Base-by-base conservation (phyloP, 2,888 invertebrate genomes). In the Phymatocera aterrima region DNA sequence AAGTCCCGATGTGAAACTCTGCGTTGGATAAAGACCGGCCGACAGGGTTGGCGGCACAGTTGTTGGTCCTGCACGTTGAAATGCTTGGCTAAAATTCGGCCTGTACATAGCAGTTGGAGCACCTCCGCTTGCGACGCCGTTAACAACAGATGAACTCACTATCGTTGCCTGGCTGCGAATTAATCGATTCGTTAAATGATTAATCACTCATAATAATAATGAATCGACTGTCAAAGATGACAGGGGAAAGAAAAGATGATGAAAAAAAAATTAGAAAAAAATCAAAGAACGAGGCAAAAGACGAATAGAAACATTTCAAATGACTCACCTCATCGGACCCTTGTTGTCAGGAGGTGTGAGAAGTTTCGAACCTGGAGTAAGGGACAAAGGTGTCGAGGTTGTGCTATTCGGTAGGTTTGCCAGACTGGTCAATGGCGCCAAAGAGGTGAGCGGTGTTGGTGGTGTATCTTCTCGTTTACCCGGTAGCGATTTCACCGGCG, bases 21-120 rank as follows among this genome's bases (percentile, higher is more conserved):
- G 91, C 4, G 90, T 89, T 60, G 92, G 92, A 83, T 92, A 92
- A 18, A 92, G 91, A 64, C 90, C 90, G 24, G 90, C 89, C 2
- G 90, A 90, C 72, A 90, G 83, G 75, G 90, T 90, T 77, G 90
- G 90, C 43, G 90, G 90, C 82, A 90, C 90, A 81, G 89, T 88
- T 82, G 90, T 90, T 24, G 91, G 90, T 24, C 92, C 92, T 48
- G 93, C 91, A 72, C 94, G 93, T 79, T 95, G 95, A 86, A 95
- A 95, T 34, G 95, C 94, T 86, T 93, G 94, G 64, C 94, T 94
- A 90, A 95, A 95, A 84, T 95, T 94, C 64, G 95, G 95, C 91
- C 95, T 92, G 91, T 95, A 95, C 91, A 95, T 92, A 77, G 95
- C 94, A 80, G 93, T 93, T 15, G 93, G 93, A 57, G 94, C 93